Percentiles rank a stretch among this genome's conserved stretches.
These are phyloP conservation scores for Belgica antarctica DNA, from an alignment of 2,888 invertebrate species.

Conservation along the genomic window DNA sequence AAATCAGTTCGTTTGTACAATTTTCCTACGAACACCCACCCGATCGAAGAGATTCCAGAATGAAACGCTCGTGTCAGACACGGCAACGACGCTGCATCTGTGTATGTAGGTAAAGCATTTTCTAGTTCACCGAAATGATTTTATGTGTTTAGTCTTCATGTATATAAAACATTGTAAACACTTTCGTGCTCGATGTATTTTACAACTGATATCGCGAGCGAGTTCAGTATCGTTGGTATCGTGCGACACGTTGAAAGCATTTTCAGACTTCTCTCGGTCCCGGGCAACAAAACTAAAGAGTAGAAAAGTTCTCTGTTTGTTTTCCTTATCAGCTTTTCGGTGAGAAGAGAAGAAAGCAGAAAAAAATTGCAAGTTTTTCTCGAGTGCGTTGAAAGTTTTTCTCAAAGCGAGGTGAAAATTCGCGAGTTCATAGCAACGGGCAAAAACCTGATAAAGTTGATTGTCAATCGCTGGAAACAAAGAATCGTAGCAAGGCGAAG, in stretches of 20 bases:
- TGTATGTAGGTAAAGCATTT: constrained; percentile 36
- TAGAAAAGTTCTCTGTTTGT: constrained; percentile 20
- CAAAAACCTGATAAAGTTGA: too few species aligned
- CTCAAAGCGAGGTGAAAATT: background rate
- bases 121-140: constrained; percentile 24
- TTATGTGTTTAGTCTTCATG: background rate
- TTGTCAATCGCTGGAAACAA: constrained; percentile 17
- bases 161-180: constrained; percentile 38
- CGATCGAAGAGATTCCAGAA: constrained; percentile 27
- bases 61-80: background rate
- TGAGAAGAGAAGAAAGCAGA: constrained; percentile 1
- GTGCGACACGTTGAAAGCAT: constrained; percentile 36
- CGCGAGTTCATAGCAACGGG: background rate
- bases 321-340: background rate
- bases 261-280: background rate
- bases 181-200: constrained; percentile 26
- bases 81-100: background rate
- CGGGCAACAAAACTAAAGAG: background rate
- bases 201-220: constrained; percentile 40
- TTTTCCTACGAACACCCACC: constrained; percentile 2
- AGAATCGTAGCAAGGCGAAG: constrained; percentile 8
- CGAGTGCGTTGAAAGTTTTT: background rate
- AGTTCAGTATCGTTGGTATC: constrained; percentile 39
- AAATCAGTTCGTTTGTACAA: background rate
- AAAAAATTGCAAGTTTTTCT: background rate